phyloP scores from a whole-genome alignment of 1,140 invertebrate genomes.

The Branchinecta lindahli region DNA sequence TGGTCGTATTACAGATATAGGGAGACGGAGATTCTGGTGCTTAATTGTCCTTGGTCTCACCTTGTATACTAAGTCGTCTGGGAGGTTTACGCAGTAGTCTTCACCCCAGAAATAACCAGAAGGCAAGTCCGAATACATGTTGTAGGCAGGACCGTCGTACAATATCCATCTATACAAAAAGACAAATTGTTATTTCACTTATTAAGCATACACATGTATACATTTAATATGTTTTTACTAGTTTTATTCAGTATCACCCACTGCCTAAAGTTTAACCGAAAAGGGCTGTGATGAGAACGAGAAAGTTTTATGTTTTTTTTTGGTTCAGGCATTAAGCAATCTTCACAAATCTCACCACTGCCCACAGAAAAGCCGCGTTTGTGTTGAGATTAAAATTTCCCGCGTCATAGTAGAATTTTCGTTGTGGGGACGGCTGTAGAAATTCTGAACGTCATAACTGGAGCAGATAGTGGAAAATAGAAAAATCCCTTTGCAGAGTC shows the following conservation, averaged over 20 bases:
- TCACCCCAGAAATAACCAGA: slow-evolving; percentile 7
- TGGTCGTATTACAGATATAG: no score
- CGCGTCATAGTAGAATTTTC: no score
- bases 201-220: background rate
- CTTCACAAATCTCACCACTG: no score
- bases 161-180: background rate
- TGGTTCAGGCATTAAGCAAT: no score
- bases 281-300: no score
- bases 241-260: background rate
- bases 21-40: no score
- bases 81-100: background rate
- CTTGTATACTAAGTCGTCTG: background rate
- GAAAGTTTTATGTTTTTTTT: no score
- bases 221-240: background rate
- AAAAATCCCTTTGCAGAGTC: background rate
- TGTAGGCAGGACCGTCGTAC: background rate
- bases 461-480: background rate
- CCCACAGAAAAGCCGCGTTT: no score
- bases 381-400: no score
- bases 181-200: background rate
- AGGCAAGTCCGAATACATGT: background rate
- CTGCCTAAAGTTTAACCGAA: no score
- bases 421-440: background rate
- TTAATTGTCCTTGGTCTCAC: no score
- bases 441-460: background rate